Evolutionary conservation across 2,797 vertebrate species (phyloP), one percentile per base, ranked within the genome.

Genomic region (Furcifer pardalis): DNA sequence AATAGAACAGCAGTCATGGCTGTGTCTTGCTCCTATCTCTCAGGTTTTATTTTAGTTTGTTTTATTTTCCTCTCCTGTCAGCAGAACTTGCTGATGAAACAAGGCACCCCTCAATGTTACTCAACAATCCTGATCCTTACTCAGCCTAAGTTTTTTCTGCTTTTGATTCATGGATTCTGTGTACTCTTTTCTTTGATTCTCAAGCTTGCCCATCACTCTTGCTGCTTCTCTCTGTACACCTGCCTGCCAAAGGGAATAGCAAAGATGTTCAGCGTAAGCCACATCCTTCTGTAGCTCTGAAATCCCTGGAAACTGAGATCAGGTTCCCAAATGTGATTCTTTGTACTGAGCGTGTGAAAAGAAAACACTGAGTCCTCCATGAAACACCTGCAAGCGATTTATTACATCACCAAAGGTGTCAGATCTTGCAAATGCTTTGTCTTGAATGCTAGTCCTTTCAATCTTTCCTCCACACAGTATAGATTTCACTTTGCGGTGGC

Each of bases 331-430:
- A 40, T 40, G 12, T 46, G 40, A 66, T 80, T 52, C 60, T 74
- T 79, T 32, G 63, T 63, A 90, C 44, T 87, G 60, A 87, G 15
- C 3, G 30, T 82, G 25, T 2, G 62, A 2, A 84, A 84, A 87
- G 87, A 56, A 82, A 83, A 76, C 69, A 88, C 30, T 49, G 72
- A 49, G 17, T 81, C 5, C 73, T 87, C 27, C 40, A 56, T 60
- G 89, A 87, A 92, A 21, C 69, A 81, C 5, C 17, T 9, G 27
- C 15, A 72, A 73, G 76, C 23, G 83, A 62, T 81, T 66, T 84
- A 4, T 74, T 84, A 79, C 56, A 49, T 77, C 27, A 25, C 37
- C 19, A 80, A 1, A 56, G 56, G 56, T 72, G 74, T 69, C 82
- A 84, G 2, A 0, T 81, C 83, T 40, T 83, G 15, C 12, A 56